Conservation (phyloP, 2,888 invertebrate genomes). For the Apotomis capreana region DNA sequence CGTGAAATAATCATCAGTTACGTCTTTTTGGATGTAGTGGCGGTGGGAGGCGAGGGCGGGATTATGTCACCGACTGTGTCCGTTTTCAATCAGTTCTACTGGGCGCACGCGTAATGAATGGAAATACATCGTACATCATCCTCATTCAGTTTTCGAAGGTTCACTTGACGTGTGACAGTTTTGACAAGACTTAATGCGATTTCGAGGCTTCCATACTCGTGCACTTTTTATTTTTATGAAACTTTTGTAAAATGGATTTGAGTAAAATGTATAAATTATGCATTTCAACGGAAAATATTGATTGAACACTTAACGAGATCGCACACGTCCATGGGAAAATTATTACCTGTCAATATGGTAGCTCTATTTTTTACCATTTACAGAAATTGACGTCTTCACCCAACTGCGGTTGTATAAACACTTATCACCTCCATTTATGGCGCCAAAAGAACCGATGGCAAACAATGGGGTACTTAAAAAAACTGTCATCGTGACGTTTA, state of each 20-base stretch:
- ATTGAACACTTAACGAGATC: constrained; percentile 6
- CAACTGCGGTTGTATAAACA: constrained; percentile 51
- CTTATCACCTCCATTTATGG: constrained; percentile 51
- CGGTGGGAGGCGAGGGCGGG: constrained; percentile 37
- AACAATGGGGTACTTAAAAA: constrained; percentile 46
- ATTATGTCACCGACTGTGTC: constrained; percentile 39
- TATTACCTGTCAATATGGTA: constrained; percentile 37
- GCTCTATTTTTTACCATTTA: constrained; percentile 44
- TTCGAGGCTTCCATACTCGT: too few species aligned
- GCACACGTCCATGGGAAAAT: constrained; percentile 21
- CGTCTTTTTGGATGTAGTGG: not conserved
- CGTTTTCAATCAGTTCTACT: constrained; percentile 17
- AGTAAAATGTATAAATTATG: not conserved
- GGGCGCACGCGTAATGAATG: constrained; percentile 16
- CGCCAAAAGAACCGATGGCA: constrained; percentile 52
- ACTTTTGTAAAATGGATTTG: too few species aligned
- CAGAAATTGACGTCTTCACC: constrained; percentile 44
- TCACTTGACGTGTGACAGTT: not conserved
- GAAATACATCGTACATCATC: constrained; percentile 19
- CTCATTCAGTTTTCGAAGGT: constrained; percentile 20
- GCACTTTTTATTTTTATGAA: too few species aligned
- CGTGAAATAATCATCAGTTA: not conserved
- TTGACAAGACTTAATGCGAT: too few species aligned
- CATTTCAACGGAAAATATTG: constrained; percentile 10
- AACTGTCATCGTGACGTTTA: constrained; percentile 59